phyloP scores from a whole-genome alignment of 2,797 vertebrate genomes.

The Lithobates sylvaticus region DNA sequence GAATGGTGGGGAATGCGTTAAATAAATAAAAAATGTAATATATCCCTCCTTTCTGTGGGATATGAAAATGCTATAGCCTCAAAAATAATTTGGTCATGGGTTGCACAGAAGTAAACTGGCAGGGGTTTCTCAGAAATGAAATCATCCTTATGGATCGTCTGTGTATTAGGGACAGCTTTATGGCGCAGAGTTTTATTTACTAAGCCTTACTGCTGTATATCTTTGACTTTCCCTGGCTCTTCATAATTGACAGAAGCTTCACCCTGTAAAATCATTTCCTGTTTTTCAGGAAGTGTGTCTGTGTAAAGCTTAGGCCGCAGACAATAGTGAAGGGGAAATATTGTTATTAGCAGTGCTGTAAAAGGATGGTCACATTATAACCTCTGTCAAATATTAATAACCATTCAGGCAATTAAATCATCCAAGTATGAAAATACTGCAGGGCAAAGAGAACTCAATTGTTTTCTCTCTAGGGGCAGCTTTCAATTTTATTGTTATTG shows the following conservation, averaged over 20 bases:
- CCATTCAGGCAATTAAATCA: conserved; percentile 36
- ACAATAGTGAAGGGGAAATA: conserved; percentile 18
- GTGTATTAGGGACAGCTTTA: too few species aligned
- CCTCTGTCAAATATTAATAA: conserved; percentile 37
- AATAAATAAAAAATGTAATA: too few species aligned
- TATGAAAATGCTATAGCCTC: too few species aligned
- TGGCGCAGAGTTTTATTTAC: background rate
- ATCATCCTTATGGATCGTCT: too few species aligned
- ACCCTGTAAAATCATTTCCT: background rate
- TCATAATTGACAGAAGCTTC: background rate
- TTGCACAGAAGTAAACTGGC: too few species aligned
- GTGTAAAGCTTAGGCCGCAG: background rate
- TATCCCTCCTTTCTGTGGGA: too few species aligned
- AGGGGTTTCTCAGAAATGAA: too few species aligned
- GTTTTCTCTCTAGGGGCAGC: conserved; percentile 38
- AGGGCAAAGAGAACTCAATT: conserved; percentile 43
- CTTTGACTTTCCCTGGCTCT: background rate
- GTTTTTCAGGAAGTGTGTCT: background rate
- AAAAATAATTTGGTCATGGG: too few species aligned
- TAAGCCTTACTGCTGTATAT: background rate
- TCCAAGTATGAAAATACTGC: conserved; percentile 37
- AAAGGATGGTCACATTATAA: conserved; percentile 3
- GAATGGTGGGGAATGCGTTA: too few species aligned
- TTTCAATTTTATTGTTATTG: conserved; percentile 37
- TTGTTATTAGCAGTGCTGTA: conserved; percentile 7